Conservation (phyloP, 2,113 vertebrate genomes). For the Vombatus ursinus region DNA sequence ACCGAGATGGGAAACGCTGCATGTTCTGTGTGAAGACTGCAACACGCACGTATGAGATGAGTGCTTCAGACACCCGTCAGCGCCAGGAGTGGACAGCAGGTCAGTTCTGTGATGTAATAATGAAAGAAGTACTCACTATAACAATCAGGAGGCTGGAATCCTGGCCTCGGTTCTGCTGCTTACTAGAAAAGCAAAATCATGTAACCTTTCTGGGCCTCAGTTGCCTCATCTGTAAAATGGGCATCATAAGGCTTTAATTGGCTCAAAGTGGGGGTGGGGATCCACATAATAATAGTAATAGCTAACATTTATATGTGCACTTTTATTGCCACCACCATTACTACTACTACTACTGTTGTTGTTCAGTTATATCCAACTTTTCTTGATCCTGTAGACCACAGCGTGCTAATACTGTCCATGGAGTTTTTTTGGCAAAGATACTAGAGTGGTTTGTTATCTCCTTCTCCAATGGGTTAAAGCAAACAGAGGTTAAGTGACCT, state of each 20-base stretch:
- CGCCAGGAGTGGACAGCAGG: constrained; percentile 96
- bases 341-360: too few relatives aligned
- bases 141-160: background rate
- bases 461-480: too few relatives aligned
- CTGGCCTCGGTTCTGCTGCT: fast-evolving
- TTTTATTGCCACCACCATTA: too few relatives aligned
- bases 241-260: background rate
- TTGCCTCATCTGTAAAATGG: background rate
- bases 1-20: constrained; percentile 95
- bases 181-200: background rate
- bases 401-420: too few relatives aligned
- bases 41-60: constrained; percentile 96
- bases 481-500: too few relatives aligned
- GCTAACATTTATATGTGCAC: too few relatives aligned
- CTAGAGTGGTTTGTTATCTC: too few relatives aligned
- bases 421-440: too few relatives aligned
- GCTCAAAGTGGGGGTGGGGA: background rate
- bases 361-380: too few relatives aligned
- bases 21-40: constrained; percentile 97
- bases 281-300: background rate
- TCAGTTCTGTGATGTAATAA: constrained; percentile 61
- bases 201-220: background rate
- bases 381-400: too few relatives aligned
- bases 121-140: background rate
- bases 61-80: constrained; percentile 95